These are phyloP conservation scores for Microchrysa polita DNA, from an alignment of 2,888 invertebrate species.

Conservation along the genomic window DNA sequence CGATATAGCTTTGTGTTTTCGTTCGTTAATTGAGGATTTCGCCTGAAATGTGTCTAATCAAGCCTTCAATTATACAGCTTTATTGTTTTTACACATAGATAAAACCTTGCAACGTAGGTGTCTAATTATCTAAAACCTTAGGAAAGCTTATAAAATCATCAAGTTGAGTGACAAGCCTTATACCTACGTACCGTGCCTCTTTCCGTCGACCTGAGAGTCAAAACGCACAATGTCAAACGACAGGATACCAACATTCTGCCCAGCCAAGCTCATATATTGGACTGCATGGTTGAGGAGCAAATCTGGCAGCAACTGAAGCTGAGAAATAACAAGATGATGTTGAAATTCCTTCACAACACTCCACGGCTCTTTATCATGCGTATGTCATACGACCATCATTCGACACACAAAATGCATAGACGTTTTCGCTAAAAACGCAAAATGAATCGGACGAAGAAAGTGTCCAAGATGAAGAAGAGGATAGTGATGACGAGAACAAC, in stretches of 20 bases:
- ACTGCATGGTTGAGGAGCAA: conserved; percentile 89
- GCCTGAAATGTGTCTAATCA: too few relatives aligned
- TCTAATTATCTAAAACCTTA: too few relatives aligned
- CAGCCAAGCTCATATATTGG: conserved; percentile 76
- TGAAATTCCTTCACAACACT: conserved; percentile 63
- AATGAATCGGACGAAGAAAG: conserved; percentile 50
- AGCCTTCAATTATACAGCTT: too few relatives aligned
- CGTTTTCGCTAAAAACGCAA: conserved; percentile 46
- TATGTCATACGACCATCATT: conserved; percentile 45
- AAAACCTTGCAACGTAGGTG: too few relatives aligned
- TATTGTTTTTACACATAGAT: too few relatives aligned
- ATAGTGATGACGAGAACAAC: conserved; percentile 51
- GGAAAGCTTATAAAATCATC: too few relatives aligned
- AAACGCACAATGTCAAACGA: conserved; percentile 62
- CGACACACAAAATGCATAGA: background rate
- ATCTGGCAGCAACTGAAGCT: conserved; percentile 95
- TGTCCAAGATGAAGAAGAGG: conserved; percentile 1
- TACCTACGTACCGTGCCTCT: too few relatives aligned
- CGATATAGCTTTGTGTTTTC: too few relatives aligned
- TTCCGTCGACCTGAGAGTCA: conserved; percentile 73
- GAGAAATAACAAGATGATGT: conserved; percentile 56
- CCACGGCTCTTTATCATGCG: conserved; percentile 67
- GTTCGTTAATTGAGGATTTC: too few relatives aligned
- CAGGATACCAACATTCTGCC: conserved; percentile 68
- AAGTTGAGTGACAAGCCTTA: too few relatives aligned